A percentile compares a stretch with the other conserved stretches of the same genome.
Conservation (phyloP, 92 coral and sea anemone species). For the Zoanthus sociatus region DNA sequence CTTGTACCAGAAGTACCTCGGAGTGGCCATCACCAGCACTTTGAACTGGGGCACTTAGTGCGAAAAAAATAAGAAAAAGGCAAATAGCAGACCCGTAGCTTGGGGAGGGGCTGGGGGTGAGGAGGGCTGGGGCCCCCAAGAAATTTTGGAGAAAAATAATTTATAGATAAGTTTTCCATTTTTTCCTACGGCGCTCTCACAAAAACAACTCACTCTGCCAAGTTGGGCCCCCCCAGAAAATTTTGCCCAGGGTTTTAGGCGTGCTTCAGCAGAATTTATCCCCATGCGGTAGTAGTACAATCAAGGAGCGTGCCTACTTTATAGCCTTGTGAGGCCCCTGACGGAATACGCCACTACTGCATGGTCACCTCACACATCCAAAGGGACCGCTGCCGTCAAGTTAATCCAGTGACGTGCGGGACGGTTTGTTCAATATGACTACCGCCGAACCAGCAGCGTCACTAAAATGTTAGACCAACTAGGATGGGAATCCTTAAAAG, state of each 20-base stretch:
- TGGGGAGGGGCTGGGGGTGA: too few relatives aligned
- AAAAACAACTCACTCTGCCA: too few relatives aligned
- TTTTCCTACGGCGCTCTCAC: too few relatives aligned
- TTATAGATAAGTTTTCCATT: too few relatives aligned
- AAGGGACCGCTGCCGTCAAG: neutral
- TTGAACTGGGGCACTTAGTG: neutral
- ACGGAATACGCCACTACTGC: neutral
- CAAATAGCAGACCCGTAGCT: neutral
- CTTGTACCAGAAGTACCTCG: neutral
- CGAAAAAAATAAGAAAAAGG: neutral
- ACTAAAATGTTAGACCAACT: neutral
- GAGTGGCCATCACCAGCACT: constrained; percentile 1
- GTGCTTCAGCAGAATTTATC: neutral
- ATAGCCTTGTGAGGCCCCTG: constrained; percentile 1
- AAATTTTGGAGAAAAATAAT: too few relatives aligned
- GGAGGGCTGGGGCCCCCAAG: too few relatives aligned
- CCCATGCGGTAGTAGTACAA: neutral
- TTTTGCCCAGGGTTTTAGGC: neutral
- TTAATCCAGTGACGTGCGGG: constrained; percentile 3
- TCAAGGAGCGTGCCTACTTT: constrained; percentile 37
- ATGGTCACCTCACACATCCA: neutral
- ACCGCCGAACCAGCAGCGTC: constrained; percentile 1
- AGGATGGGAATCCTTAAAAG: constrained; percentile 9
- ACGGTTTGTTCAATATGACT: neutral
- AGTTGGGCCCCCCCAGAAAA: too few relatives aligned